phyloP scores from a whole-genome alignment of 2,797 vertebrate species.

The Fratercula arctica region DNA sequence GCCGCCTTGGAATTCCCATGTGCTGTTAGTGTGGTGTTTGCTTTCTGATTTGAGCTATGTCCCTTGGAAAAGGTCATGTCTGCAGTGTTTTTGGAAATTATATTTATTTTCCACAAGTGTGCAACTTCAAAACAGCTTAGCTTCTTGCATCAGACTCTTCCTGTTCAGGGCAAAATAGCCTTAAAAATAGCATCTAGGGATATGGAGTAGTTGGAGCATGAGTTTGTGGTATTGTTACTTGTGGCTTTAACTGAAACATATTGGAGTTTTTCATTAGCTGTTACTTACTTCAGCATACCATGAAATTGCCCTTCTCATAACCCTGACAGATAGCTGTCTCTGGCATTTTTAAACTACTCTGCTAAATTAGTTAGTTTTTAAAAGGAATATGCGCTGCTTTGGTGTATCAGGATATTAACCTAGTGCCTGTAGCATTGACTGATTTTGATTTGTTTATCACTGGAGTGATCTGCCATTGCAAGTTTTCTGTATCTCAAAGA shows the following conservation, averaged over 20 bases:
- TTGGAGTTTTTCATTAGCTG: background rate
- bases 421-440: background rate
- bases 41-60: background rate
- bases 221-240: background rate
- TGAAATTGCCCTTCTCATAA: background rate
- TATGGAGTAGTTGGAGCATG: background rate
- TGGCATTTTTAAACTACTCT: background rate
- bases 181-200: conserved; percentile 11
- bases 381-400: background rate
- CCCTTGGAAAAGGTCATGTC: conserved; percentile 27
- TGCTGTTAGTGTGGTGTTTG: background rate
- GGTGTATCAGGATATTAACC: background rate
- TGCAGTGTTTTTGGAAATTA: conserved; percentile 27
- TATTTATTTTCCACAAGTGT: conserved; percentile 29
- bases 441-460: background rate
- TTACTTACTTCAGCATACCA: background rate
- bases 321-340: rapidly evolving
- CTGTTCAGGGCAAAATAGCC: background rate
- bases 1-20: background rate
- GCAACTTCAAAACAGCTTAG: background rate
- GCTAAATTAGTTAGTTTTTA: background rate
- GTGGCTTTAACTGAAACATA: background rate
- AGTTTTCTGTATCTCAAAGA: background rate
- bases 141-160: background rate
- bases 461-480: background rate